Conservation (phyloP, 2,113 vertebrate genomes). For the Bubo scandiacus region DNA sequence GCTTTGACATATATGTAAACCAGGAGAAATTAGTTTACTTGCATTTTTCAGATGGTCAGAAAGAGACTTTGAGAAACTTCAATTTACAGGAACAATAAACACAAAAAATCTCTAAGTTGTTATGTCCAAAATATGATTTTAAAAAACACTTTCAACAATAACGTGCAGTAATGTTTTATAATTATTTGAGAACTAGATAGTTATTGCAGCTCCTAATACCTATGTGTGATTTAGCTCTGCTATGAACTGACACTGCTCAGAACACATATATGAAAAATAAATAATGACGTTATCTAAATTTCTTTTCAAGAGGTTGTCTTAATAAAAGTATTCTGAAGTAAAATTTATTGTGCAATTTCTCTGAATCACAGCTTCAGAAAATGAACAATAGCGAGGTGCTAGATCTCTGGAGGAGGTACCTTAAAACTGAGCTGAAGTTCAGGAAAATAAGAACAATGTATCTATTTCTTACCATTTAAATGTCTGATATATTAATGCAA, state of each 20-base stretch:
- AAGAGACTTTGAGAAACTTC: neutral
- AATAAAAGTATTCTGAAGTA: neutral
- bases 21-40: neutral
- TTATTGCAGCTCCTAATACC: neutral
- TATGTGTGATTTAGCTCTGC: neutral
- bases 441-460: neutral
- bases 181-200: neutral
- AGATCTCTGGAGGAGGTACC: neutral
- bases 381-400: neutral
- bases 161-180: neutral
- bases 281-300: neutral
- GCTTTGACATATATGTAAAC: neutral
- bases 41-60: neutral
- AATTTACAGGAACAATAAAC: neutral
- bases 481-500: slow-evolving; percentile 2
- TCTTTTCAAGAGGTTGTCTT: neutral
- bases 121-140: fast-evolving
- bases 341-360: neutral
- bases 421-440: neutral
- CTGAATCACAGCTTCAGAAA: neutral
- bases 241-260: neutral
- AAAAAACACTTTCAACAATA: neutral
- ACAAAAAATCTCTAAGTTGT: neutral
- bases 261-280: neutral
- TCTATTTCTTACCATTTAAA: slow-evolving; percentile 14